Conservation (phyloP, 2,797 vertebrate species). For the Smutsia temminckii region DNA sequence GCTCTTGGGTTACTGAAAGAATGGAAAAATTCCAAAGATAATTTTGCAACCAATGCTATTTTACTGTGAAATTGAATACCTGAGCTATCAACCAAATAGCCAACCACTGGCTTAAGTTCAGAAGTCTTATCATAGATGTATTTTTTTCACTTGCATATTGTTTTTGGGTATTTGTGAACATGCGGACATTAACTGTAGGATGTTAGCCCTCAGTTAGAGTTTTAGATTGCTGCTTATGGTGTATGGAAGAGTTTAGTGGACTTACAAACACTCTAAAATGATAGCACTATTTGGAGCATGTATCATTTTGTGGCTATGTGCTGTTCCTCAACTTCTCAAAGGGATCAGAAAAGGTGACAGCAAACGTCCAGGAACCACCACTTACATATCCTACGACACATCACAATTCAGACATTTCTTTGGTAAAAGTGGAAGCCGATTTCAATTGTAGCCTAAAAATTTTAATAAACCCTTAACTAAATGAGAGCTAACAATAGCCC, state of each 20-base stretch:
- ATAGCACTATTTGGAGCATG: background rate
- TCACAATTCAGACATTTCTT: background rate
- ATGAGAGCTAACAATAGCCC: background rate
- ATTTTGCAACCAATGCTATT: background rate
- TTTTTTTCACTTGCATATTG: background rate
- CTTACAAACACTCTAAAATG: background rate
- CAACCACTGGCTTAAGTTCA: background rate
- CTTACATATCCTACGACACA: background rate
- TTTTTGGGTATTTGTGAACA: background rate
- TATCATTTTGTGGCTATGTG: background rate
- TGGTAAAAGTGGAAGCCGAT: background rate
- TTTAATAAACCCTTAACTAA: background rate
- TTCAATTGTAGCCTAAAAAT: background rate
- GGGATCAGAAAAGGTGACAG: background rate
- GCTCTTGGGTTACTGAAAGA: background rate
- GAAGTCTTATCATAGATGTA: background rate
- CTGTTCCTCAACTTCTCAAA: background rate
- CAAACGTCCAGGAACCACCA: background rate
- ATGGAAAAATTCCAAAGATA: background rate
- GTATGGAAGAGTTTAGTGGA: background rate
- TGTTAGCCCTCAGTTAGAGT: background rate
- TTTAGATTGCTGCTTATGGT: background rate
- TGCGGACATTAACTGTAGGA: background rate
- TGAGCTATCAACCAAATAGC: background rate
- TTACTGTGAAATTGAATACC: background rate